phyloP scores from a whole-genome alignment of 1,140 invertebrate species.

The Linepithema humile region DNA sequence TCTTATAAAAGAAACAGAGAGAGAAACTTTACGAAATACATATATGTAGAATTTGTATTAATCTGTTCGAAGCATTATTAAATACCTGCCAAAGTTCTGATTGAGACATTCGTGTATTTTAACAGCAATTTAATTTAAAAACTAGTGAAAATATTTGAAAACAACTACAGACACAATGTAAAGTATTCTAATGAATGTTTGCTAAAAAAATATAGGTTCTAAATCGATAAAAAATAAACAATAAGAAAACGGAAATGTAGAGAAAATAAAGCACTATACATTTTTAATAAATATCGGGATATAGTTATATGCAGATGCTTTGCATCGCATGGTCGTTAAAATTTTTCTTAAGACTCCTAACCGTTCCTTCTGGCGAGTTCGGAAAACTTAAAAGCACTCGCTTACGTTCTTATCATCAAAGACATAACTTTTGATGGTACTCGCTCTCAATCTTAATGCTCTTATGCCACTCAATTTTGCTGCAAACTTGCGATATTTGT shows the following conservation, averaged over 20 bases:
- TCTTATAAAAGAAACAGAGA: background rate
- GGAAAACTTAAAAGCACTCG: background rate
- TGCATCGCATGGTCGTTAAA: background rate
- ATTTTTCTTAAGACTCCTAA: too few species aligned
- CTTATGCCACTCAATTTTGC: background rate
- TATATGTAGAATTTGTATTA: too few species aligned
- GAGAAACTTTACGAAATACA: background rate
- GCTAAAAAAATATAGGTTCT: too few species aligned
- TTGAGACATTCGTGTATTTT: too few species aligned
- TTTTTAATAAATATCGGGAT: background rate
- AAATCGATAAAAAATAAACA: background rate
- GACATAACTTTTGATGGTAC: background rate
- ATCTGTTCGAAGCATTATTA: too few species aligned
- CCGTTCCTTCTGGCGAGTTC: background rate
- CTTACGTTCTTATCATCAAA: conserved; percentile 29
- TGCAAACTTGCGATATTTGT: conserved; percentile 27
- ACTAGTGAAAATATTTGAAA: background rate
- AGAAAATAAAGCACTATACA: background rate
- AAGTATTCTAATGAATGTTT: background rate
- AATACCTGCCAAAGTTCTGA: too few species aligned
- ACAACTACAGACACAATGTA: background rate
- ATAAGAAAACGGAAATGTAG: background rate
- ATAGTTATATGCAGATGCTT: background rate
- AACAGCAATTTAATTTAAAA: background rate
- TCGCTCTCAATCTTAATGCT: background rate